phyloP scores from a whole-genome alignment of 37 sponge, comb jelly and placozoan genomes.

The Halichondria panicea region DNA sequence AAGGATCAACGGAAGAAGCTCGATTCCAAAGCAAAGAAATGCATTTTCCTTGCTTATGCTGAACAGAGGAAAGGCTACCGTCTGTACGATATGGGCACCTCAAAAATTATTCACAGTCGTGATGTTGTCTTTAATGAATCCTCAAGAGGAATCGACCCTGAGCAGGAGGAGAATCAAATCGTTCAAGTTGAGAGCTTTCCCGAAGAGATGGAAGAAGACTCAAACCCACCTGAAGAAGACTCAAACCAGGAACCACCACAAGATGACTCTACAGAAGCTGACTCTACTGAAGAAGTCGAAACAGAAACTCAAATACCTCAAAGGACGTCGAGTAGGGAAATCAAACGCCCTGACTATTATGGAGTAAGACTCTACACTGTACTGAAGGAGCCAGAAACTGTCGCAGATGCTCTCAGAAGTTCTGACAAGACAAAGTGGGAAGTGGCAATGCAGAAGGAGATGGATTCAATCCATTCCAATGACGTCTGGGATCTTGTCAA shows the following conservation, averaged over 20 bases:
- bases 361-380: slow-evolving; percentile 30
- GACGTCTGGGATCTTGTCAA: slow-evolving; percentile 67
- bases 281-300: slow-evolving; percentile 6
- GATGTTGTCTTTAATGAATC: slow-evolving; percentile 60
- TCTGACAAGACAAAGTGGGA: slow-evolving; percentile 33
- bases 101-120: slow-evolving; percentile 36
- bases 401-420: slow-evolving; percentile 32
- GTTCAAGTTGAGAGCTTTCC: slow-evolving; percentile 11
- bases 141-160: slow-evolving; percentile 23
- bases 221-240: background rate
- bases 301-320: slow-evolving; percentile 4
- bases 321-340: slow-evolving; percentile 35
- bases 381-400: slow-evolving; percentile 27
- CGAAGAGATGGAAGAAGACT: background rate
- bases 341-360: slow-evolving; percentile 47
- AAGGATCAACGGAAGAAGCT: slow-evolving; percentile 54
- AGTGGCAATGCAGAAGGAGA: slow-evolving; percentile 64
- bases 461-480: slow-evolving; percentile 42
- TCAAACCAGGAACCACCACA: background rate
- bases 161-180: slow-evolving; percentile 11
- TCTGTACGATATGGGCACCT: slow-evolving; percentile 35
- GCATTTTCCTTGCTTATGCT: slow-evolving; percentile 42
- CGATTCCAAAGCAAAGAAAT: slow-evolving; percentile 49
- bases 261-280: background rate
- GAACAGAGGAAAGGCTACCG: slow-evolving; percentile 42